These are phyloP conservation scores for Caenorhabditis sp. DNA, from an alignment of 2,888 invertebrate species.

Conservation along the genomic window DNA sequence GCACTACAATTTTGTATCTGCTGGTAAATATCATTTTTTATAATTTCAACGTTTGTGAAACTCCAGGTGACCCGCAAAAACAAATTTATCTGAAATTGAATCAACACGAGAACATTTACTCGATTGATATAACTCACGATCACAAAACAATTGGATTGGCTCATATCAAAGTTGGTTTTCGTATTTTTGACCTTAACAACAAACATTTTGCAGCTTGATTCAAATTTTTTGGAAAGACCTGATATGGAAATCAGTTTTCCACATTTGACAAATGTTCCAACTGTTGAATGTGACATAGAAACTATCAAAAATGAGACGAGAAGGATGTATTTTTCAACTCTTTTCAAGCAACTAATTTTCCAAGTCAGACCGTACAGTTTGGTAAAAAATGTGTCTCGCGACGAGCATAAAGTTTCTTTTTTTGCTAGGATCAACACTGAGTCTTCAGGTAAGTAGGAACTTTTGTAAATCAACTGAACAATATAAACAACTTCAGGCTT, in stretches of 20 bases:
- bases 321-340: no score
- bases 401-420: constrained; percentile 20
- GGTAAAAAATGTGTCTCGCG: constrained; percentile 3
- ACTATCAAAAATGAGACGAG: no score
- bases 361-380: constrained; percentile 20
- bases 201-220: constrained; percentile 14
- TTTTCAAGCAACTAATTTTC: constrained; percentile 17
- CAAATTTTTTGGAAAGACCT: constrained; percentile 17
- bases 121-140: constrained; percentile 24
- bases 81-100: constrained; percentile 24
- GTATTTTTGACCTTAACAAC: neutral
- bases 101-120: constrained; percentile 12
- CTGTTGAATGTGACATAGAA: constrained; percentile 1
- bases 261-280: constrained; percentile 6
- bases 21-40: constrained; percentile 14
- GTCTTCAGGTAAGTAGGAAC: constrained; percentile 19
- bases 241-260: constrained; percentile 9
- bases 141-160: constrained; percentile 31
- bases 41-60: neutral
- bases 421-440: constrained; percentile 28
- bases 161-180: constrained; percentile 22
- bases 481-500: neutral
- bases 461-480: neutral
- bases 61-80: constrained; percentile 28
- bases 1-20: constrained; percentile 39